These are phyloP conservation scores for Phymastichus coffea DNA, from an alignment of 1,140 invertebrate species.

Conservation along the genomic window DNA sequence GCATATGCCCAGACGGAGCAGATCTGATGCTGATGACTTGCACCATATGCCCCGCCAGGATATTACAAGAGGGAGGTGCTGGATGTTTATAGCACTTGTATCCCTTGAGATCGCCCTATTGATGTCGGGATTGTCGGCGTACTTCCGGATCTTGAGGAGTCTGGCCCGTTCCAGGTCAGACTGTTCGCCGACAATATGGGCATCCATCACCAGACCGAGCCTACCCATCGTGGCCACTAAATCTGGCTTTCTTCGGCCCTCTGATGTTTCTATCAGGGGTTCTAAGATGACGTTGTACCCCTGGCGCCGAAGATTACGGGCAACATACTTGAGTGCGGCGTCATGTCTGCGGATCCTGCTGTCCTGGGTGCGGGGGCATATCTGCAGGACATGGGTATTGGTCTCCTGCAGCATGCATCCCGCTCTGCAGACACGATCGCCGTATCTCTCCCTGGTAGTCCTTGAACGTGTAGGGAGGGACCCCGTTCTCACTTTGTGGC, in stretches of 20 bases:
- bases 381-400: constrained; percentile 12
- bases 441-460: constrained; percentile 29
- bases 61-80: not conserved
- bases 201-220: constrained; percentile 1
- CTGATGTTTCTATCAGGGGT: not conserved
- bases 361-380: constrained; percentile 6
- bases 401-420: constrained; percentile 8
- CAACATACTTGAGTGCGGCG: not conserved
- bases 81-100: not conserved
- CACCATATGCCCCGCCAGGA: not conserved
- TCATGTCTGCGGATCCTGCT: not conserved
- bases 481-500: constrained; percentile 35
- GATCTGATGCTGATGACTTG: not conserved
- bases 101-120: not conserved
- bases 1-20: not conserved
- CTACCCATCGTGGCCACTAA: not conserved
- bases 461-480: constrained; percentile 35
- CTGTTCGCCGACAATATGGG: constrained; percentile 17
- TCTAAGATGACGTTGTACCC: constrained; percentile 1
- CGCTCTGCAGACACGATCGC: constrained; percentile 10
- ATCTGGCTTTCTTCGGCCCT: constrained; percentile 15
- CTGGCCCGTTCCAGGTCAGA: not conserved
- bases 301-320: not conserved
- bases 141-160: not conserved
- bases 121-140: not conserved